Evolutionary conservation across 2,888 invertebrate species (phyloP).

Genomic region (Hyposoter dolosus): DNA sequence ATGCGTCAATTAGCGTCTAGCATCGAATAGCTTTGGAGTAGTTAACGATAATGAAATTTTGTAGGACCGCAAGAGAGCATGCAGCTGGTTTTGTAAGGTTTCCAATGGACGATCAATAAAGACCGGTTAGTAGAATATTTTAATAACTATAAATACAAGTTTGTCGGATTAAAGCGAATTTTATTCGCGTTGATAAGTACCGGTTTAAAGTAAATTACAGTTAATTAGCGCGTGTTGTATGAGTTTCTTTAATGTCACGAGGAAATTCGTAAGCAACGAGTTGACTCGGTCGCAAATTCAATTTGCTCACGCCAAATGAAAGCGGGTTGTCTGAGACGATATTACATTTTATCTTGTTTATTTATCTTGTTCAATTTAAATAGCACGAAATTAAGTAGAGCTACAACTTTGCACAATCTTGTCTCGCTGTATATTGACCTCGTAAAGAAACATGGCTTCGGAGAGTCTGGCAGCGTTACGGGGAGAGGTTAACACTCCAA

Average conservation of each 20-base stretch:
- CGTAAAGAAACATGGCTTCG: conserved; percentile 1
- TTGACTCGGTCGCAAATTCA: neutral
- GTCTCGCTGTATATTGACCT: conserved; percentile 10
- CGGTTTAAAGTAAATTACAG: neutral
- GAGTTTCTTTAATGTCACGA: neutral
- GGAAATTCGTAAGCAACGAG: neutral
- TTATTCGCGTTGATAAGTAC: neutral
- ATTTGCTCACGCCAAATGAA: conserved; percentile 10
- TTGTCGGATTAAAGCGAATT: conserved; percentile 3
- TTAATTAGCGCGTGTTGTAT: neutral
- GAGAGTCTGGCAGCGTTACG: neutral
- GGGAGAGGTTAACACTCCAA: conserved; percentile 8
- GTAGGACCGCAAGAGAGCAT: neutral
- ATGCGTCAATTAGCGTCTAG: neutral
- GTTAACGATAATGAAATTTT: neutral
- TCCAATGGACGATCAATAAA: conserved; percentile 17
- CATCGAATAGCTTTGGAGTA: neutral
- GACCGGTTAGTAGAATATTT: neutral
- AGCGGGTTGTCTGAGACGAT: neutral
- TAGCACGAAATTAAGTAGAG: neutral
- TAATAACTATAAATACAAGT: neutral
- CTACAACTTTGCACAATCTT: conserved; percentile 12
- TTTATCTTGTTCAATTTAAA: conserved; percentile 14
- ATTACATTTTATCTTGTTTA: conserved; percentile 3
- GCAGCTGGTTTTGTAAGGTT: neutral